Evolutionary conservation across 1,140 invertebrate species (phyloP), one percentile per base, ranked within the genome.

Genomic region (Heterodera carotae): DNA sequence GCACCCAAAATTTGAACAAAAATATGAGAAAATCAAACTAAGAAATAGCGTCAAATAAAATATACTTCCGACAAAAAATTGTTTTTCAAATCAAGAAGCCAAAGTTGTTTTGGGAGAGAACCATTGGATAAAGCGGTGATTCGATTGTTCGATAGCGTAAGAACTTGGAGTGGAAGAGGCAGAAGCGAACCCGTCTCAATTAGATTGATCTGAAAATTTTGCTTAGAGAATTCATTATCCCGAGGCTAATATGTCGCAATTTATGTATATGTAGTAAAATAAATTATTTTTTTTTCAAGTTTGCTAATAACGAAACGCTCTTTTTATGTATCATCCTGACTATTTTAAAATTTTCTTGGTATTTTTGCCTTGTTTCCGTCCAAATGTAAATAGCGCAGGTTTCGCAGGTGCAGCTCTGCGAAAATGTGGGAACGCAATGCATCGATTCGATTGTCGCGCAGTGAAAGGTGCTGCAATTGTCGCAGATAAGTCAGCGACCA

Each of bases 401-500:
- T 75, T 25, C 25, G 77, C 10, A 81, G 77, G 62, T 82, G 82
- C 33, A 33, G 67, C 29, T 81, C 80, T 18, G 15, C 69, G 31
- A 79, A 84, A 7, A 62, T 82, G 64, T 48, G 53, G 25, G n/a
- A 8, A 27, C 29, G 48, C 15, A 81, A 27, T 22, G 36, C 31
- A 3, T 22, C 64, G 31, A 81, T 84, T 18, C 74, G 36, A 67
- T 81, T 81, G n/a, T 80, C 56, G 76, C 74, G 76, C 72, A 85
- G 78, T 22, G 83, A 56, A n/a, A 81, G 33, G 33, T 82, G 69
- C 43, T 70, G 75, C 62, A 82, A 64, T 43, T 84, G 59, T 10
- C 70, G 22, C 27, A 82, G 56, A 69, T 82, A 82, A 31, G 81
- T 82, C 18, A 82, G 69, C 33, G 81, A 39, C 81, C 83, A 85